Percentiles rank a stretch among this genome's conserved stretches.
phyloP scores from a whole-genome alignment of 1,140 invertebrate genomes.

The Lepidurus packardi region DNA sequence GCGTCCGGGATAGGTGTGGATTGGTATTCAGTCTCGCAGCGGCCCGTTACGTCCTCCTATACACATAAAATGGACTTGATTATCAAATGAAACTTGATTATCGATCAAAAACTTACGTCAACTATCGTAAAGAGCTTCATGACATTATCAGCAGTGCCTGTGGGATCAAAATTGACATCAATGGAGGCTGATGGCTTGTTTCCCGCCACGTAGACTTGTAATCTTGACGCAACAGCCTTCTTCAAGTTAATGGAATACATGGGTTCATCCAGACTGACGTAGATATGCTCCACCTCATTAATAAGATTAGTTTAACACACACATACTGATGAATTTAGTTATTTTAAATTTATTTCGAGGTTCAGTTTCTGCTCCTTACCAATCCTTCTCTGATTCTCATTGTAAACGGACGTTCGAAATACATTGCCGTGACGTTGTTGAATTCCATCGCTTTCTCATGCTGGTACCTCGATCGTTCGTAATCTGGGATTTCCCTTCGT shows the following conservation, averaged over 20 bases:
- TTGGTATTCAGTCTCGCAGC: slow-evolving; percentile 33
- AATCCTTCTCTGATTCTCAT: slow-evolving; percentile 29
- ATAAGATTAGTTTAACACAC: neutral
- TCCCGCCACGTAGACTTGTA: slow-evolving; percentile 33
- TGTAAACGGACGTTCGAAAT: slow-evolving; percentile 28
- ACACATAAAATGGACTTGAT: neutral
- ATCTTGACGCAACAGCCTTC: slow-evolving; percentile 34
- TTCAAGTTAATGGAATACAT: slow-evolving; percentile 34
- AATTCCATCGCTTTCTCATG: neutral
- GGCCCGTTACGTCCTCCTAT: slow-evolving; percentile 32
- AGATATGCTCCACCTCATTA: slow-evolving; percentile 29
- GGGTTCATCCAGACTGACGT: slow-evolving; percentile 32
- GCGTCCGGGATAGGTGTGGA: slow-evolving; percentile 31
- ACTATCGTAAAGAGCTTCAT: slow-evolving; percentile 25
- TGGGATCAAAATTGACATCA: slow-evolving; percentile 24
- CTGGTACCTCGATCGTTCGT: slow-evolving; percentile 1
- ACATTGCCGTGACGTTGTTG: slow-evolving; percentile 16
- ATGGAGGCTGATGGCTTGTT: slow-evolving; percentile 14
- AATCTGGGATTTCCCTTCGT: neutral
- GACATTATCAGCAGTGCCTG: slow-evolving; percentile 23
- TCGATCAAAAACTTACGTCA: slow-evolving; percentile 24
- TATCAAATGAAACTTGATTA: neutral
- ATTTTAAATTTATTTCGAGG: neutral
- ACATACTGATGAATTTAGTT: neutral
- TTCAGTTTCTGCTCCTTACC: slow-evolving; percentile 14